Conservation (phyloP, 2,888 invertebrate species). For the Caenorhabditis angaria region DNA sequence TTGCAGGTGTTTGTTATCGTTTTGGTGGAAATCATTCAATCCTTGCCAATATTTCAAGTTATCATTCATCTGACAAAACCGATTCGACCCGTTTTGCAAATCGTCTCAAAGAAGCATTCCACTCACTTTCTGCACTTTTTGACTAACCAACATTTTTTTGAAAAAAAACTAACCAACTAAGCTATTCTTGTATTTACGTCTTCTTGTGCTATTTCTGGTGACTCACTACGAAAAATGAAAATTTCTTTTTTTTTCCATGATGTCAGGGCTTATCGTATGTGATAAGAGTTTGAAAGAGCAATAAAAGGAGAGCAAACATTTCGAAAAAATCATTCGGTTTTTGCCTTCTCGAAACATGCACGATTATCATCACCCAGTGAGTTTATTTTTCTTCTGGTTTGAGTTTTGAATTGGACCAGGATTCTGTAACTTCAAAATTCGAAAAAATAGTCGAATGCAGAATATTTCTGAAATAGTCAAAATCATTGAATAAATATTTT, state of each 20-base stretch:
- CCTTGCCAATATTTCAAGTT: constrained; percentile 55
- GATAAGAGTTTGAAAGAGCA: constrained; percentile 1
- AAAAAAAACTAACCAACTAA: neutral
- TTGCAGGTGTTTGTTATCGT: constrained; percentile 60
- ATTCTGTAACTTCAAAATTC: neutral
- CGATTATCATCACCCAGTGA: constrained; percentile 53
- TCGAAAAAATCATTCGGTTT: neutral
- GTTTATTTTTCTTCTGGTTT: constrained; percentile 22
- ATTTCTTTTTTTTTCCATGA: neutral
- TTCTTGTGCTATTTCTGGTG: neutral
- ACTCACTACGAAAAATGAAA: neutral
- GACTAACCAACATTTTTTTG: constrained; percentile 16
- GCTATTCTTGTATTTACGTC: neutral
- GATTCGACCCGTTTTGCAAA: constrained; percentile 55
- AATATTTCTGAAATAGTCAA: neutral
- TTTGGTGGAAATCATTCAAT: constrained; percentile 64
- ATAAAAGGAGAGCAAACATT: constrained; percentile 4
- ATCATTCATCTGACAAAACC: constrained; percentile 56
- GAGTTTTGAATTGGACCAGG: neutral
- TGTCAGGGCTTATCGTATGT: neutral
- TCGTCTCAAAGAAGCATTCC: constrained; percentile 46
- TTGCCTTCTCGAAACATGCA: too few species aligned
- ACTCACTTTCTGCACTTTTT: constrained; percentile 57
- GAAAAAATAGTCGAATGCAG: neutral
- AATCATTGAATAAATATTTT: constrained; percentile 6